Conservation (phyloP, 2,888 invertebrate species). For the Lasioglossum villosulum region DNA sequence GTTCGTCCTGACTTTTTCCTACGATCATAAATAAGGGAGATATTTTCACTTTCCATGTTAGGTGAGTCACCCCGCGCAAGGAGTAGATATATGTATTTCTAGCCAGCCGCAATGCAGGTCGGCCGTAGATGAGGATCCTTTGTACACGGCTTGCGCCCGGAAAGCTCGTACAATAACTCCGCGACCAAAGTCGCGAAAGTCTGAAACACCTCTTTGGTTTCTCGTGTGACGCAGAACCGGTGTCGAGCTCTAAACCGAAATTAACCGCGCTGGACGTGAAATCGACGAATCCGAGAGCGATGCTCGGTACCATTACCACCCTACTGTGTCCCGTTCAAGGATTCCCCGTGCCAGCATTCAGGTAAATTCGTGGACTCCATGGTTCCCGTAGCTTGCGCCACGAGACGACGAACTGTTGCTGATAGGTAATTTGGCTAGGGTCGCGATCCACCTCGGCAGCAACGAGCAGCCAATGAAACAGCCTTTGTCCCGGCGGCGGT, state of each 20-base stretch:
- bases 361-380: constrained; percentile 81
- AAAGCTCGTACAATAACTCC: background rate
- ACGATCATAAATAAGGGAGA: constrained; percentile 1
- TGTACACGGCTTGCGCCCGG: background rate
- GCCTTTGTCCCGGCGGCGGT: constrained; percentile 31
- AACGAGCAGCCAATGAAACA: constrained; percentile 2
- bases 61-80: background rate
- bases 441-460: background rate
- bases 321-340: constrained; percentile 87
- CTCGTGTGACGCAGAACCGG: constrained; percentile 84
- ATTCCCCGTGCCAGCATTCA: constrained; percentile 86
- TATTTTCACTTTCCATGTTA: constrained; percentile 2
- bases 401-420: constrained; percentile 1
- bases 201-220: constrained; percentile 17
- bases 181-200: background rate
- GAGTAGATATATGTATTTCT: constrained; percentile 2
- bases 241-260: constrained; percentile 86
- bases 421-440: constrained; percentile 59
- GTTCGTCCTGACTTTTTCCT: background rate
- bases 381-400: constrained; percentile 1
- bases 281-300: constrained; percentile 75
- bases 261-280: constrained; percentile 85
- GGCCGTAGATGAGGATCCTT: background rate
- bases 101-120: background rate
- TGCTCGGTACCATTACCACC: constrained; percentile 78